These are phyloP conservation scores for Laticauda colubrina DNA, from an alignment of 2,113 vertebrate species.

Conservation along the genomic window DNA sequence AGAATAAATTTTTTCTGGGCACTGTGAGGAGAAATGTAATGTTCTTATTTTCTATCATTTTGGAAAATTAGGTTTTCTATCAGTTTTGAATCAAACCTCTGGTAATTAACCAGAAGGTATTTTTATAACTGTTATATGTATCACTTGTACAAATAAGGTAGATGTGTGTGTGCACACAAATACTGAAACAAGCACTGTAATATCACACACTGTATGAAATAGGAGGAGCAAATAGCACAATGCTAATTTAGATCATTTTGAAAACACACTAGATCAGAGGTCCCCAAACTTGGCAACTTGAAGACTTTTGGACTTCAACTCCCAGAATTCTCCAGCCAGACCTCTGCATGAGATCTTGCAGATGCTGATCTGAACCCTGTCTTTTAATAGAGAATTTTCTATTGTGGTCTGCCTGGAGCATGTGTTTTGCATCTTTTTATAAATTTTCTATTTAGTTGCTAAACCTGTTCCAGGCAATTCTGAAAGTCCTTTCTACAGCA, in stretches of 20 bases:
- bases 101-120: not conserved
- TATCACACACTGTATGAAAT: not conserved
- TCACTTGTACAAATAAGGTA: not conserved
- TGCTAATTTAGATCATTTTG: not conserved
- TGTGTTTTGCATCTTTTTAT: not conserved
- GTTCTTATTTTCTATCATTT: not conserved
- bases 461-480: not conserved
- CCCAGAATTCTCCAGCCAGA: too few species aligned
- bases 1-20: not conserved
- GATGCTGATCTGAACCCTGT: not conserved
- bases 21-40: not conserved
- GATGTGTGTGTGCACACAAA: not conserved
- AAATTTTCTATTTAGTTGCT: not conserved
- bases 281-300: too few species aligned
- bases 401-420: not conserved
- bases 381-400: not conserved
- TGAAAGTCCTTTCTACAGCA: not conserved
- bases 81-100: not conserved
- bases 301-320: too few species aligned
- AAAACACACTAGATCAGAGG: not conserved
- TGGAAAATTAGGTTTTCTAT: not conserved
- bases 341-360: not conserved
- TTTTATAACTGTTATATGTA: not conserved
- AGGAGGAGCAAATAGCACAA: not conserved
- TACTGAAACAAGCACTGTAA: not conserved